Percentiles rank a stretch among this genome's conserved stretches.
Evolutionary conservation across 2,888 invertebrate genomes (phyloP).

Genomic region (Hirtodrosophila duncani): DNA sequence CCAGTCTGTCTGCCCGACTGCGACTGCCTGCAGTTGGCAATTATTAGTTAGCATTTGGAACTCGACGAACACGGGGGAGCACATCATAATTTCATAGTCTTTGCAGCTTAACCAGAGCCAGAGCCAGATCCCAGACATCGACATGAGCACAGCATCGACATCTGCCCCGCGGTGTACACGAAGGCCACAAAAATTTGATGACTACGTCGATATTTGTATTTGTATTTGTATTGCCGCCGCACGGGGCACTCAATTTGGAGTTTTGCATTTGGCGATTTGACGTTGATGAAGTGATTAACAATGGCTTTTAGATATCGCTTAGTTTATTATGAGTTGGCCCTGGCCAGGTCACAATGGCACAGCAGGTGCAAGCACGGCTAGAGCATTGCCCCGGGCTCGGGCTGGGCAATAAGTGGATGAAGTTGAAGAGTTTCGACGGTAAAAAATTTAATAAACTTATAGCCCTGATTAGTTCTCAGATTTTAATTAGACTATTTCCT

Average conservation of each 20-base stretch:
- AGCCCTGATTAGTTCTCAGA: background rate
- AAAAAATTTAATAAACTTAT: background rate
- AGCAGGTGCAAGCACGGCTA: slow-evolving; percentile 49
- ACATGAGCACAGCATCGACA: slow-evolving; percentile 8
- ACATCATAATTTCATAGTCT: slow-evolving; percentile 44
- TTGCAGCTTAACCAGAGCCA: slow-evolving; percentile 17
- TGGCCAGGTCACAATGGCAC: slow-evolving; percentile 18
- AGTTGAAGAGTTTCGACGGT: background rate
- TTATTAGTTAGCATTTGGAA: slow-evolving; percentile 54
- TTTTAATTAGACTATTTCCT: background rate
- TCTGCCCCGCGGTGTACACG: slow-evolving; percentile 41
- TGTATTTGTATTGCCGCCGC: slow-evolving; percentile 33
- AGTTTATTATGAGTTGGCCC: slow-evolving; percentile 47
- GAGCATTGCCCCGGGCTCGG: no score
- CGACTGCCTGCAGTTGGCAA: slow-evolving; percentile 35
- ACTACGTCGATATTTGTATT: slow-evolving; percentile 39
- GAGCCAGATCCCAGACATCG: slow-evolving; percentile 27
- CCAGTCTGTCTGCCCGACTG: background rate
- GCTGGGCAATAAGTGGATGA: no score
- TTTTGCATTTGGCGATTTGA: slow-evolving; percentile 35
- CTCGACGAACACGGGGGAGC: slow-evolving; percentile 34
- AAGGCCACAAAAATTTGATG: slow-evolving; percentile 31
- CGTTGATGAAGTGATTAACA: slow-evolving; percentile 67
- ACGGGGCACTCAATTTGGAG: slow-evolving; percentile 12
- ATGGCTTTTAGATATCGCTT: slow-evolving; percentile 46